Evolutionary conservation across 2,888 invertebrate genomes (phyloP).

Genomic region (Osmoderma eremita): DNA sequence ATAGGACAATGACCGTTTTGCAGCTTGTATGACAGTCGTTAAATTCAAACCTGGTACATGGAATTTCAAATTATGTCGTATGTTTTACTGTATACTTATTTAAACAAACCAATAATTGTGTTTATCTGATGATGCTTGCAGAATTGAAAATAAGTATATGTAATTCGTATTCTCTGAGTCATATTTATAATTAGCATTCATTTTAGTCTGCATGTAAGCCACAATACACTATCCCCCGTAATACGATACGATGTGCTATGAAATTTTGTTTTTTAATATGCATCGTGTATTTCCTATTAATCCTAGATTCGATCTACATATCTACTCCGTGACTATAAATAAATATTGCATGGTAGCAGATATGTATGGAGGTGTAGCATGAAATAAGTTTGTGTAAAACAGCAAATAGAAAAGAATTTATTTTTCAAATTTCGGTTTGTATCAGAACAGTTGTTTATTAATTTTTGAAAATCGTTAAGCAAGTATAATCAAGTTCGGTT

Average conservation of each 20-base stretch:
- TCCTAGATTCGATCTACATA: not conserved
- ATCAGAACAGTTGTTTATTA: no score
- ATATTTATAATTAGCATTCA: conserved; percentile 31
- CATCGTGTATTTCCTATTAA: no score
- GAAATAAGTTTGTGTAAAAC: no score
- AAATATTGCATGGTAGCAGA: not conserved
- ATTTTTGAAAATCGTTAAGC: no score
- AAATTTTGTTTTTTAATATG: no score
- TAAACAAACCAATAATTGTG: not conserved
- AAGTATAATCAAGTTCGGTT: conserved; percentile 5
- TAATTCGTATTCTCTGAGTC: conserved; percentile 20
- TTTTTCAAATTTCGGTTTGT: no score
- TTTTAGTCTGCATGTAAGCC: conserved; percentile 15
- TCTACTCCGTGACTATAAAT: not conserved
- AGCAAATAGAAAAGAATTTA: no score
- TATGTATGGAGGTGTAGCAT: not conserved
- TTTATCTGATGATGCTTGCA: no score
- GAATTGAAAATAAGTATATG: not conserved
- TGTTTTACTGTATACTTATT: not conserved
- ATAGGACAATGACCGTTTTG: conserved; percentile 42
- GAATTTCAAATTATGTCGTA: conserved; percentile 8
- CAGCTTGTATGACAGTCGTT: conserved; percentile 31
- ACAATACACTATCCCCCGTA: not conserved
- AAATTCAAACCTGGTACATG: conserved; percentile 3
- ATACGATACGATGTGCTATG: no score